phyloP scores from a whole-genome alignment of 2,113 vertebrate genomes.

The Hipposideros armiger region DNA sequence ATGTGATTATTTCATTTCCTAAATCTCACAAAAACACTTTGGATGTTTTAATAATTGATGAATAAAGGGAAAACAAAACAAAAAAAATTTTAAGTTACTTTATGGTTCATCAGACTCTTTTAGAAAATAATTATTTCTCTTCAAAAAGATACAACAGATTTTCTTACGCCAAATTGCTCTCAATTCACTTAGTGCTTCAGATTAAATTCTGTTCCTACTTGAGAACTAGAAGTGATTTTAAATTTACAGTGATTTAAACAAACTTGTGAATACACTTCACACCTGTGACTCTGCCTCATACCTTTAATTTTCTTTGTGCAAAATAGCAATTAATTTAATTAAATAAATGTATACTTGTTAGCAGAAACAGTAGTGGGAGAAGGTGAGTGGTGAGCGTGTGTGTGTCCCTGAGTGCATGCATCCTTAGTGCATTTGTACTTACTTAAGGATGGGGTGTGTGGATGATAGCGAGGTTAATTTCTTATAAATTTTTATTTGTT shows the following conservation, averaged over 20 bases:
- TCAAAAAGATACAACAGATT: neutral
- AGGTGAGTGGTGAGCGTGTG: neutral
- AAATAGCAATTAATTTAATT: conserved; percentile 47
- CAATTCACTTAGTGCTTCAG: neutral
- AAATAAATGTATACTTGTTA: conserved; percentile 21
- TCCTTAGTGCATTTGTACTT: too few relatives aligned
- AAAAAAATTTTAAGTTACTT: neutral
- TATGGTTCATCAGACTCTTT: neutral
- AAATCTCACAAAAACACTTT: conserved; percentile 23
- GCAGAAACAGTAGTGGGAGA: neutral
- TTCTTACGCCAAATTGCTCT: neutral
- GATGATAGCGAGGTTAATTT: neutral
- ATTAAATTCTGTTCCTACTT: conserved; percentile 36
- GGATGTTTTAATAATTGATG: neutral
- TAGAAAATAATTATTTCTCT: conserved; percentile 17
- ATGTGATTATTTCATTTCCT: neutral
- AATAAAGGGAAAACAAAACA: neutral
- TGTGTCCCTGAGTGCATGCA: accelerated
- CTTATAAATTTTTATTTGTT: neutral
- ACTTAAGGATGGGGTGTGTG: neutral
- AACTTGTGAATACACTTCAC: neutral
- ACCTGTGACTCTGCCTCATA: conserved; percentile 8
- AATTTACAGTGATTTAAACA: conserved; percentile 5
- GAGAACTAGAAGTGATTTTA: neutral
- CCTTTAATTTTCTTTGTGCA: neutral